These are phyloP conservation scores for Myiagra hebetior DNA, from an alignment of 2,113 vertebrate genomes.

Conservation along the genomic window DNA sequence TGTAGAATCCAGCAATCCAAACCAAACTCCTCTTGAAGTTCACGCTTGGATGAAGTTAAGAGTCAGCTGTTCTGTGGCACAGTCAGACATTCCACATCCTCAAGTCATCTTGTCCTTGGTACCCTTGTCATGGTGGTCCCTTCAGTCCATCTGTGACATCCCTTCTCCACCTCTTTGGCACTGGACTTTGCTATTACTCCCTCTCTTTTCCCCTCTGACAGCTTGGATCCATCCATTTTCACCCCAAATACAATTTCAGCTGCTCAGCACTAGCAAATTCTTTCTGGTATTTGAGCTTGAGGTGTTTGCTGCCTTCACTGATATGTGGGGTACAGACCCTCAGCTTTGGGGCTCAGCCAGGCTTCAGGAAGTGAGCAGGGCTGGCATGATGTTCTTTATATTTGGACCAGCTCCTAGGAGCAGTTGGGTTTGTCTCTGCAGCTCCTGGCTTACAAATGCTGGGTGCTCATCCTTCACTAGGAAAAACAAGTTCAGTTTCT, in stretches of 20 bases:
- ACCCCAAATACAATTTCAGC: neutral
- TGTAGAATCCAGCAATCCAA: neutral
- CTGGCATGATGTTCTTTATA: fast-evolving
- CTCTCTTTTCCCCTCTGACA: neutral
- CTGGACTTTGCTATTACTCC: neutral
- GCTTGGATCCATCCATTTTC: neutral
- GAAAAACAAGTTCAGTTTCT: neutral
- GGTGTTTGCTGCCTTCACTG: neutral
- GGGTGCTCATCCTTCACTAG: neutral
- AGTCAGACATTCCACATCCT: neutral
- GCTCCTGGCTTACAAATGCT: neutral
- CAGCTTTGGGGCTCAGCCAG: neutral
- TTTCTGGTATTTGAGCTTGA: neutral
- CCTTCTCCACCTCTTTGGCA: neutral
- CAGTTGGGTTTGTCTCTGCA: neutral
- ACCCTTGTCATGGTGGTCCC: neutral
- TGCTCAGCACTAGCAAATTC: neutral
- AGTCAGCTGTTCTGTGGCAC: neutral
- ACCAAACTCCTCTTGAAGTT: neutral
- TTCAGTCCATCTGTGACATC: neutral
- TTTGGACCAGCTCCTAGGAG: neutral
- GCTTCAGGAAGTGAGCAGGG: neutral
- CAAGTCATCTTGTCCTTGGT: neutral
- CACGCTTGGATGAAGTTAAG: fast-evolving
- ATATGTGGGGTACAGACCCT: neutral